A percentile compares a stretch with the other conserved stretches of the same genome.
These are phyloP conservation scores for Hippocampus zosterae DNA, from an alignment of 2,113 vertebrate species.

Conservation along the genomic window DNA sequence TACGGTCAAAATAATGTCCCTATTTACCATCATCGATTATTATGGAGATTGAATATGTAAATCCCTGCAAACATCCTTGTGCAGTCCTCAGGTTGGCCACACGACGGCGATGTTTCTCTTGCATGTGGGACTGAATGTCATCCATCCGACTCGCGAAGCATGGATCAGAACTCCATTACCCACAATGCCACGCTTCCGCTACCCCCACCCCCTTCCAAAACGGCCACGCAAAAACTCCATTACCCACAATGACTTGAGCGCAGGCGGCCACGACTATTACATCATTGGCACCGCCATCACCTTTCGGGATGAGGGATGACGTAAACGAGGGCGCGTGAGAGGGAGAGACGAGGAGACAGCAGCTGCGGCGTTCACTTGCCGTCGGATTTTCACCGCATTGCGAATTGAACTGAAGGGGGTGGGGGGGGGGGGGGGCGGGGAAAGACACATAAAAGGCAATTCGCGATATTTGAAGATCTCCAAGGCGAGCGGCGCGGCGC, in stretches of 20 bases:
- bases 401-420: conserved; percentile 36
- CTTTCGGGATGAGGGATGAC: conserved; percentile 71
- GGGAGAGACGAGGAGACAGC: conserved; percentile 75
- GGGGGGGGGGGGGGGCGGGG: no score
- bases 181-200: background rate
- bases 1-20: no score
- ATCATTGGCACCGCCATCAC: conserved; percentile 69
- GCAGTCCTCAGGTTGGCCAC: background rate
- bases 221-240: conserved; percentile 25
- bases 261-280: conserved; percentile 55
- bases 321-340: conserved; percentile 62
- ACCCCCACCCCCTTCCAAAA: no score
- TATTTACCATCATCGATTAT: no score
- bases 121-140: no score
- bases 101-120: background rate
- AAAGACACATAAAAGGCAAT: background rate
- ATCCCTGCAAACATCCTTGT: background rate
- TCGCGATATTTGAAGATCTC: background rate
- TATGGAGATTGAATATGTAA: no score
- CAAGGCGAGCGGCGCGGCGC: background rate
- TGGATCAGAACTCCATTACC: background rate
- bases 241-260: conserved; percentile 46
- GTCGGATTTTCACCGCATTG: conserved; percentile 67
- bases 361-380: conserved; percentile 71
- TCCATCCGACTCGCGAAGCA: background rate